Conservation (phyloP, 1,140 invertebrate species). For the Episyrphus balteatus region DNA sequence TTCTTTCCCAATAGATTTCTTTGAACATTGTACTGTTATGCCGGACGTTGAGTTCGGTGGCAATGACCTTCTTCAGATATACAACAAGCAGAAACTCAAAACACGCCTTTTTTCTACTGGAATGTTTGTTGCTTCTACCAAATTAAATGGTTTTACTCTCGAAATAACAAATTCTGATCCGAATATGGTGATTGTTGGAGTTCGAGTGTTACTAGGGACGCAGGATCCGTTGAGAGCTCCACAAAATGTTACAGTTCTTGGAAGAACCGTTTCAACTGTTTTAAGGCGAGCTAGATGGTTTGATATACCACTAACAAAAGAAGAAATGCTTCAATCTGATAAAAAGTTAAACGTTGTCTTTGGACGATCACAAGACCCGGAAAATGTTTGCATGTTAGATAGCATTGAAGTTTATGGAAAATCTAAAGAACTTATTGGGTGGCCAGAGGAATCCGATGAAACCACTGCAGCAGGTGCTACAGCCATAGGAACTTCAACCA, state of each 20-base stretch:
- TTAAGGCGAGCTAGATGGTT: constrained; percentile 81
- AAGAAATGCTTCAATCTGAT: constrained; percentile 87
- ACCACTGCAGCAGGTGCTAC: constrained; percentile 38
- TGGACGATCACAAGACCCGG: constrained; percentile 79
- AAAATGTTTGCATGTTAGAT: constrained; percentile 84
- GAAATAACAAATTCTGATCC: constrained; percentile 83
- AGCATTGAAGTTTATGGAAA: constrained; percentile 88
- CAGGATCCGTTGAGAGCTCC: constrained; percentile 79
- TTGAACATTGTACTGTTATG: constrained; percentile 85
- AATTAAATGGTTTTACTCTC: constrained; percentile 75
- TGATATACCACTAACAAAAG: constrained; percentile 86
- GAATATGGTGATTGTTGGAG: constrained; percentile 76
- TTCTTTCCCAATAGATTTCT: constrained; percentile 88
- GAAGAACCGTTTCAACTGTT: constrained; percentile 64
- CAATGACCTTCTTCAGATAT: constrained; percentile 89
- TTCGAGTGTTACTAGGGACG: constrained; percentile 73
- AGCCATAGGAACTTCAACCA: not conserved
- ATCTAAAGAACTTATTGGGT: constrained; percentile 91
- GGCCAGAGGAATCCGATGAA: constrained; percentile 92
- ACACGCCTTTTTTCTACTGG: constrained; percentile 81
- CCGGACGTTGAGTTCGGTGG: constrained; percentile 92
- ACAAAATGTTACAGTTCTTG: constrained; percentile 57
- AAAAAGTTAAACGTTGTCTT: constrained; percentile 85
- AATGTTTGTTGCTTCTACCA: constrained; percentile 81
- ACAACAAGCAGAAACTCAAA: constrained; percentile 90